Percentiles rank a stretch among this genome's conserved stretches.
These are phyloP conservation scores for Otolemur crassicaudatus DNA, from an alignment of 2,797 vertebrate species.

Conservation along the genomic window DNA sequence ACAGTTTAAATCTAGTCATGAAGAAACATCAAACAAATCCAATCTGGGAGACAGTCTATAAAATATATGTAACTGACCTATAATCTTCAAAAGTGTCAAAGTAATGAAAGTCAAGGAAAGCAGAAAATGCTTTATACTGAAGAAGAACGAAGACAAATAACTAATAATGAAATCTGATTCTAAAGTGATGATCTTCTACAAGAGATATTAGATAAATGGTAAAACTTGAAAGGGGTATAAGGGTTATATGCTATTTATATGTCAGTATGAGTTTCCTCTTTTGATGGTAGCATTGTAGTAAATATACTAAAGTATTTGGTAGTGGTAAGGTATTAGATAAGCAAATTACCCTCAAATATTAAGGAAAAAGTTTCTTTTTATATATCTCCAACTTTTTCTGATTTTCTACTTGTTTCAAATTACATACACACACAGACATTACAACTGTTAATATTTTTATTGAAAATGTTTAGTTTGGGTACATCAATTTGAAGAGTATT, in stretches of 20 bases:
- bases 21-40: not conserved
- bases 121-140: not conserved
- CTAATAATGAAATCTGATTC: not conserved
- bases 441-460: not conserved
- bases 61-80: not conserved
- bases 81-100: not conserved
- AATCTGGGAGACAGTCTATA: not conserved
- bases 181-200: not conserved
- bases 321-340: not conserved
- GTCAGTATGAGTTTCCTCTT: not conserved
- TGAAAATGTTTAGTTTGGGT: not conserved
- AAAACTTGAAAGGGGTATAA: not conserved
- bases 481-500: not conserved
- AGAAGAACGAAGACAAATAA: not conserved
- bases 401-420: not conserved
- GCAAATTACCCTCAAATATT: not conserved
- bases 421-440: not conserved
- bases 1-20: not conserved
- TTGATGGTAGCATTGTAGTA: not conserved
- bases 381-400: not conserved
- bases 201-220: not conserved
- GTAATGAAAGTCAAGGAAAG: not conserved
- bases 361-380: not conserved
- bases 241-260: not conserved
- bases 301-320: not conserved